phyloP scores from a whole-genome alignment of 2,888 invertebrate species.

The Eudasyphora cyanicolor region DNA sequence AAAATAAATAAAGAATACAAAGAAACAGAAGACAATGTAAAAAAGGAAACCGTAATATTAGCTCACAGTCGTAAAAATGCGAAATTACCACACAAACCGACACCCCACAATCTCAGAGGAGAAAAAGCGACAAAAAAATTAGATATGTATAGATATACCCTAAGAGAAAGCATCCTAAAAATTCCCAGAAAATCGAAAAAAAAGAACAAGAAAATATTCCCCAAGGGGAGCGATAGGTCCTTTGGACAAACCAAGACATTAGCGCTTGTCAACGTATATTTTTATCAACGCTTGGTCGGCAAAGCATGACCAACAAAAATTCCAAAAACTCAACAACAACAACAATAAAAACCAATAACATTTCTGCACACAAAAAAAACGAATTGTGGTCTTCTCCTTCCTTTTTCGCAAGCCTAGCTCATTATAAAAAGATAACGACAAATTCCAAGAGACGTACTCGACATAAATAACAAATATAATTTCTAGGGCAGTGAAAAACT shows the following conservation, averaged over 20 bases:
- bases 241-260: slow-evolving; percentile 40
- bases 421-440: slow-evolving; percentile 6
- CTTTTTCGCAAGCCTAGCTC: not conserved
- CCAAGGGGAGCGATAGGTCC: not conserved
- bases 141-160: not conserved
- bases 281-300: slow-evolving; percentile 50
- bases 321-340: not conserved
- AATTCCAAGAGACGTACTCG: not conserved
- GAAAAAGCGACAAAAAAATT: too few relatives aligned
- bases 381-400: not conserved
- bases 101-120: not conserved
- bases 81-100: not conserved
- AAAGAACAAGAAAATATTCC: not conserved
- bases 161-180: not conserved
- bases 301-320: slow-evolving; percentile 36
- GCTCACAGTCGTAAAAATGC: slow-evolving; percentile 27
- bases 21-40: not conserved
- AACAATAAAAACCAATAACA: not conserved
- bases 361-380: not conserved
- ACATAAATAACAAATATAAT: not conserved
- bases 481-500: too few relatives aligned
- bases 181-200: too few relatives aligned
- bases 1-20: not conserved
- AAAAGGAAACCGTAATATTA: slow-evolving; percentile 38
- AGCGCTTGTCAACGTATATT: slow-evolving; percentile 50